These are phyloP conservation scores for Caenorhabditis macrosperma DNA, from an alignment of 2,888 invertebrate genomes.

Conservation along the genomic window DNA sequence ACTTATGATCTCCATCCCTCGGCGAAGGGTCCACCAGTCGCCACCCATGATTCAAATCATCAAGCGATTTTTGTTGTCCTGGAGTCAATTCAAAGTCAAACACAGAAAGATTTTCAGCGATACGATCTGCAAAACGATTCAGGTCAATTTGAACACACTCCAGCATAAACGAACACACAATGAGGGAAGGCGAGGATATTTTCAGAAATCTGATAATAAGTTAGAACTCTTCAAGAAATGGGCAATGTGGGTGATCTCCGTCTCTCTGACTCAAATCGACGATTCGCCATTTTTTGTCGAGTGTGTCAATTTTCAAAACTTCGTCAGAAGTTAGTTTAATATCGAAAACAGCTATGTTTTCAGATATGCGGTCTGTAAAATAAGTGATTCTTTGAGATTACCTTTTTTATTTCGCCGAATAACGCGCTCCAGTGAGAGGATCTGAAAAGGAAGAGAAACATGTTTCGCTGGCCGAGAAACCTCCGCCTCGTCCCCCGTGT, in stretches of 20 bases:
- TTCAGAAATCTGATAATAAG: not conserved
- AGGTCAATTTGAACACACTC: conserved; percentile 33
- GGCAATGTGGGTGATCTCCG: conserved; percentile 68
- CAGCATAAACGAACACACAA: not conserved
- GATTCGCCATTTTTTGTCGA: conserved; percentile 68
- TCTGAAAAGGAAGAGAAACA: too few species aligned
- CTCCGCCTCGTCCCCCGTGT: too few species aligned
- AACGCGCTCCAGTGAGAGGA: too few species aligned
- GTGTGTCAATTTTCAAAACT: conserved; percentile 70
- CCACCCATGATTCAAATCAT: conserved; percentile 63
- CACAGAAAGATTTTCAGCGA: conserved; percentile 80
- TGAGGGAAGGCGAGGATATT: too few species aligned
- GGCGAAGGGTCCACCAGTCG: conserved; percentile 65
- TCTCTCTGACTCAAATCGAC: conserved; percentile 68
- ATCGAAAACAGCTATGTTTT: conserved; percentile 81
- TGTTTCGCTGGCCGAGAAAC: too few species aligned
- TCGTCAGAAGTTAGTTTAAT: conserved; percentile 79
- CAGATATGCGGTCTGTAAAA: conserved; percentile 65
- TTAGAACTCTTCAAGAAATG: conserved; percentile 66
- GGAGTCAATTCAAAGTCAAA: conserved; percentile 80
- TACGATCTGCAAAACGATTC: conserved; percentile 55
- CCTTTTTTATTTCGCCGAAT: too few species aligned
- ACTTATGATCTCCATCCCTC: conserved; percentile 66
- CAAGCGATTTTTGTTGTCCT: conserved; percentile 76
- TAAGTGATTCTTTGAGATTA: too few species aligned